These are phyloP conservation scores for Cepphus grylle DNA, from an alignment of 2,113 vertebrate genomes.

Conservation along the genomic window DNA sequence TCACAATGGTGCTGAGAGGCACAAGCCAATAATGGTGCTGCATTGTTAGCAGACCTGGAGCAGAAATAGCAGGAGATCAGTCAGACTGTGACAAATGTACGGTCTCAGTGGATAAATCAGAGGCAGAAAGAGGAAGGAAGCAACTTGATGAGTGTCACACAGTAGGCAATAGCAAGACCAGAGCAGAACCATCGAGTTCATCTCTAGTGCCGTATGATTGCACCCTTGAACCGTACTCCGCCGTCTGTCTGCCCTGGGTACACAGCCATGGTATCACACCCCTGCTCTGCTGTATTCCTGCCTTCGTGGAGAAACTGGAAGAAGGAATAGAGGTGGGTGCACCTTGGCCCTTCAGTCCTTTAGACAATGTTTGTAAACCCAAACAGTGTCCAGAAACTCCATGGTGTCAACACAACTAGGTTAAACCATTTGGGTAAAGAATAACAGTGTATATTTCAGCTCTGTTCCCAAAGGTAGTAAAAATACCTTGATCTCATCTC, in stretches of 20 bases:
- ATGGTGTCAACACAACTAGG: neutral
- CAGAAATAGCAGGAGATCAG: neutral
- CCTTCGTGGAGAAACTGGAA: neutral
- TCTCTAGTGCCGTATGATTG: neutral
- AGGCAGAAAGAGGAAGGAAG: neutral
- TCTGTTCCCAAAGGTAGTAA: neutral
- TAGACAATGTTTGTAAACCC: neutral
- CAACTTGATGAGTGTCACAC: neutral
- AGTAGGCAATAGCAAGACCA: neutral
- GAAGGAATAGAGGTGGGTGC: neutral
- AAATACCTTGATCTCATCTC: neutral
- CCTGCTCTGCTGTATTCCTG: neutral
- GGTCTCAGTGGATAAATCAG: neutral
- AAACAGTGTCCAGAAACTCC: neutral
- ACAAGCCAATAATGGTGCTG: neutral
- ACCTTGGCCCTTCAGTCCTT: neutral
- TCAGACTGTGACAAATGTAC: neutral
- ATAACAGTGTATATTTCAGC: neutral
- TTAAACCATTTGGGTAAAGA: neutral
- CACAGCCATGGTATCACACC: neutral
- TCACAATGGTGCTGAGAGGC: conserved; percentile 33
- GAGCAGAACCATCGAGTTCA: neutral
- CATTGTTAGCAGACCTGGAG: conserved; percentile 2
- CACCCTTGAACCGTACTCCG: neutral
- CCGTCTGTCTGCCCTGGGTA: neutral